These are phyloP conservation scores for Pardalotus punctatus DNA, from an alignment of 2,113 vertebrate species.

Conservation along the genomic window DNA sequence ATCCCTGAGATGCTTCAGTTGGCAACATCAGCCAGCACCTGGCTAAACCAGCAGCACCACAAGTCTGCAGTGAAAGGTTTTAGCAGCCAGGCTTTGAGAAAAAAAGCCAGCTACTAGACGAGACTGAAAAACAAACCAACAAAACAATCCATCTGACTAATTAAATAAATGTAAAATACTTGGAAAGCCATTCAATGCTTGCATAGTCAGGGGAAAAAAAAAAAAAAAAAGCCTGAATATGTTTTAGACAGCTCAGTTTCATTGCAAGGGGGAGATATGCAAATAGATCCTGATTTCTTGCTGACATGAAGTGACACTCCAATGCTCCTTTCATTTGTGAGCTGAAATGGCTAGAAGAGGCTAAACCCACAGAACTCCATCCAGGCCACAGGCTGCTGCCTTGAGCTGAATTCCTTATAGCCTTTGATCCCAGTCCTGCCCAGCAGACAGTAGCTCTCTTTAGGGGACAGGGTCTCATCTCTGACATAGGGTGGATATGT, in stretches of 20 bases:
- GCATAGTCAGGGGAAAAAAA: too few species aligned
- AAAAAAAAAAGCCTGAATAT: neutral
- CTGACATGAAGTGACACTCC: neutral
- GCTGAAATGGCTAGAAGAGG: neutral
- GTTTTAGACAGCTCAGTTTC: neutral
- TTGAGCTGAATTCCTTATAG: neutral
- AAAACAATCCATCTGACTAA: neutral
- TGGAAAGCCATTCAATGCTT: neutral
- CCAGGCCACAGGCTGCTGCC: neutral
- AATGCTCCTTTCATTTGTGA: neutral
- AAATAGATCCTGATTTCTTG: neutral
- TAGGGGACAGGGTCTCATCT: neutral
- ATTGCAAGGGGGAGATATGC: neutral
- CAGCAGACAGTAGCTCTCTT: neutral
- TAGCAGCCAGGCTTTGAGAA: neutral
- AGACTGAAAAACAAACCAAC: neutral
- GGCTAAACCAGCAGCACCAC: neutral
- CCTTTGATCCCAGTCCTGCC: neutral
- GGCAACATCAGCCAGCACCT: neutral
- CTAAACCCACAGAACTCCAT: neutral
- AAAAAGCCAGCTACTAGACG: rapidly evolving
- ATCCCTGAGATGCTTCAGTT: neutral
- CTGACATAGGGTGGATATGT: rapidly evolving
- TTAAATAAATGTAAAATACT: neutral
- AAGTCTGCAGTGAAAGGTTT: neutral